Conservation (phyloP, 2,888 invertebrate species). For the Hecatera dysodea region DNA sequence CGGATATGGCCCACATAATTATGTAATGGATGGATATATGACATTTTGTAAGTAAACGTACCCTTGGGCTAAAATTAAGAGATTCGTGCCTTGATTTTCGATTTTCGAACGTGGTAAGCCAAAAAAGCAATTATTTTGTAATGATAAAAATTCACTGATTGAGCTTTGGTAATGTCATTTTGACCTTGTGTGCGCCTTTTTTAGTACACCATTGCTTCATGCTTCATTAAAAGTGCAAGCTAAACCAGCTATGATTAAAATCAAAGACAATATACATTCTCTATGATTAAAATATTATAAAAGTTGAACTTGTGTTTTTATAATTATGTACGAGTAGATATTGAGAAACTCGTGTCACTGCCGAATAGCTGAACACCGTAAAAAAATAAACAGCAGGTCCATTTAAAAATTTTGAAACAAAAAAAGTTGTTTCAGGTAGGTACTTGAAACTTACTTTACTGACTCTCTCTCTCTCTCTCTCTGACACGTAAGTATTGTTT, state of each 20-base stretch:
- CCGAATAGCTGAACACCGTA: constrained; percentile 1
- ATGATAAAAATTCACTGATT: background rate
- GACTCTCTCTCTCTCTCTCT: too few relatives aligned
- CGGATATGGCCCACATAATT: too few relatives aligned
- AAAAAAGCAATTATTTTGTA: background rate
- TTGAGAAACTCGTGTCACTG: constrained; percentile 30
- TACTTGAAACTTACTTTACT: too few relatives aligned
- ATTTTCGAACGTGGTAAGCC: too few relatives aligned
- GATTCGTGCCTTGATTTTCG: too few relatives aligned
- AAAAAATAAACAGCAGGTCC: constrained; percentile 17
- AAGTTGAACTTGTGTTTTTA: constrained; percentile 24
- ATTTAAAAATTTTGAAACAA: too few relatives aligned
- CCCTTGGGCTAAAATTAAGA: too few relatives aligned
- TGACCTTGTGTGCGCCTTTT: constrained; percentile 36
- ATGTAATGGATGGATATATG: too few relatives aligned
- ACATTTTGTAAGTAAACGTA: too few relatives aligned
- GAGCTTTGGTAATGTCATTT: background rate
- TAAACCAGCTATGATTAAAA: constrained; percentile 37
- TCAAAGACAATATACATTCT: too few relatives aligned
- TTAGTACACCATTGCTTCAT: constrained; percentile 34
- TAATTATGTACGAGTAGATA: constrained; percentile 36
- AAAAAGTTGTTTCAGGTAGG: too few relatives aligned
- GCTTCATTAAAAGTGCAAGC: constrained; percentile 20
- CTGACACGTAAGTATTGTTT: background rate
- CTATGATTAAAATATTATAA: constrained; percentile 29